Base-by-base conservation (phyloP, 2,797 vertebrate species). In the Schizopygopsis malacanthus region DNA sequence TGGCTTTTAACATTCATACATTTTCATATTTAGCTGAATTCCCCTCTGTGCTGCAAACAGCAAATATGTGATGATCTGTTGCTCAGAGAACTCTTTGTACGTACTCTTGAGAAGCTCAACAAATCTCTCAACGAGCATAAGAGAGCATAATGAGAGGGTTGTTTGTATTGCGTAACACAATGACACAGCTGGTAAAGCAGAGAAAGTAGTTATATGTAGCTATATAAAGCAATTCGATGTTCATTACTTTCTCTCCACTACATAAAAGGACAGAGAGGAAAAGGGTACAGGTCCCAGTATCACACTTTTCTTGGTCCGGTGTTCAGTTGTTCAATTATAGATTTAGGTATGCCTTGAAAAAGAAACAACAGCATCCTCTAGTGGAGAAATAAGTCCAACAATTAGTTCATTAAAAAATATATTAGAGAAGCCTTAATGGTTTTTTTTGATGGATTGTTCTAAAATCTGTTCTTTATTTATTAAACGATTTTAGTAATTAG, bases 361-460 rank as follows among this genome's bases (percentile, higher is more conserved):
- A 50, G 10, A 6, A 39, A 85, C 77, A 85, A 79, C 41, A 80
- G 22, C 84, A 39, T 25, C 77, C 54, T 72, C 76, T 72, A 72
- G 67, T 72, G 83, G 67, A 85, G 41, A 70, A 79, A 56, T 67
- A 45, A 43, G 6, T 67, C 18, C 22, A 37, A 33, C 79, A 33
- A 33, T 33, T 2, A 33, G 33, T 33, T 33, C 33, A 33, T 33
- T 33, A 33, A 33, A 33, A 33, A 33, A 47, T 18, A 37, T 9
- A 43, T 47, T 65, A 67, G 41, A 80, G 11, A 50, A 47, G 61
- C 22, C 39, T 28, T 79, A 18, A 25, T 79, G 4, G 15, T 15
- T 28, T 79, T 81, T 63, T 18, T 63, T 33, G 45, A 43, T 67
- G 18, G 28, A 83, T 16, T 75, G 70, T 41, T 45, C 9, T 45